phyloP scores from a whole-genome alignment of 2,888 invertebrate species.

The Prosapia bicincta region DNA sequence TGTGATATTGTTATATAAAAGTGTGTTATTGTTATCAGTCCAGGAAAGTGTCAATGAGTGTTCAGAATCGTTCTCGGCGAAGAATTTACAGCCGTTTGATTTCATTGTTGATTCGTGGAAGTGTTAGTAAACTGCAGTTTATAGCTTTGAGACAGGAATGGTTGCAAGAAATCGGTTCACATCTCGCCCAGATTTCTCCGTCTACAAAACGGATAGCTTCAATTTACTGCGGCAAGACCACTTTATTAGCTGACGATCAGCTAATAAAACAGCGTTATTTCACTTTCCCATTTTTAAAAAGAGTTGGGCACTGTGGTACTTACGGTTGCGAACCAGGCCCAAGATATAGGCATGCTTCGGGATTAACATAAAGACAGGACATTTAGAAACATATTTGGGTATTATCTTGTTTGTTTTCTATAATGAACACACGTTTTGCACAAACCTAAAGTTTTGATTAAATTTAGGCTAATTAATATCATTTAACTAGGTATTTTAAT shows the following conservation, averaged over 20 bases:
- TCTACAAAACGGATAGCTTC: conserved; percentile 18
- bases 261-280: conserved; percentile 24
- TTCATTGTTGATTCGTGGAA: neutral
- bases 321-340: neutral
- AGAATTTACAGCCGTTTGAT: neutral
- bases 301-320: neutral
- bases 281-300: neutral
- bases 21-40: neutral
- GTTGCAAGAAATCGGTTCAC: conserved; percentile 2
- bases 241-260: conserved; percentile 49
- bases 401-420: neutral
- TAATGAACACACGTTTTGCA: neutral
- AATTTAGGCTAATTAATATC: too few relatives aligned
- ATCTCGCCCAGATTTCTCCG: neutral
- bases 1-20: neutral
- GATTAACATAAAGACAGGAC: neutral
- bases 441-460: neutral
- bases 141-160: neutral
- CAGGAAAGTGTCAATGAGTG: neutral
- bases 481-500: too few relatives aligned
- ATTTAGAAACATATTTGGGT: neutral
- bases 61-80: neutral
- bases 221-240: conserved; percentile 34
- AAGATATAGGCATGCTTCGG: neutral
- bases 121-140: neutral